Evolutionary conservation across 2,797 vertebrate genomes (phyloP), one percentile per base, ranked within the genome.

Genomic region (Urocyon cinereoargenteus): DNA sequence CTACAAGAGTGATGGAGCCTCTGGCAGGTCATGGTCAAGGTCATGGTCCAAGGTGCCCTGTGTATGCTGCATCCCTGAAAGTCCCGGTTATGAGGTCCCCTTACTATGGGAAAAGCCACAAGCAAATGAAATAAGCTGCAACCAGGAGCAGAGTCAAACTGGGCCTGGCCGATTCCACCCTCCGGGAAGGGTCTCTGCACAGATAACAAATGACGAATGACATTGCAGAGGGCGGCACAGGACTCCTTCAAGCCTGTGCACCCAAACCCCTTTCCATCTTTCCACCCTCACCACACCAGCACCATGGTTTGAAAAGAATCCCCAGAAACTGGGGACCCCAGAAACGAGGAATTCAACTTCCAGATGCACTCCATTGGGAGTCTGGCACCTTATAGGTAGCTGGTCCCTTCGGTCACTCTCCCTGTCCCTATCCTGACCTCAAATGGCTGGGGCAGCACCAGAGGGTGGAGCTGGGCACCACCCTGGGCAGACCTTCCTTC

Each of bases 201-300:
- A 61, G 49, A 21, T 13, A 28, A 45, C 40, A 1, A 45, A 45
- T 45, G 31, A n/a, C 57, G 70, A 15, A 45, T 3, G 73, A 49
- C 14, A 14, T n/a, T 2, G 0, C 22, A 11, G 5, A 81, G 14
- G 15, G 40, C 2, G 5, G 34, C 28, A 24, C 0, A 4, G 5
- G 87, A 22, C 15, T 1, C 22, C 10, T 31, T 36, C 31, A 22
- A 36, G 31, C 24, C 78, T 16, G 34, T 19, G n/a, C 6, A 19
- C 15, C 59, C 14, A 22, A 51, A 66, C 2, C 19, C 9, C 40
- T 61, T 70, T 84, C 64, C 40, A 45, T 45, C 40, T 45, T 45
- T 45, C 59, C 57, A 19, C 19, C 10, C 19, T 36, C 6, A 14
- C 73, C 45, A 66, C 0, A 0, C 22, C 36, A 90, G n/a, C 16